These are phyloP conservation scores for Notodonta dromedarius DNA, from an alignment of 2,888 invertebrate genomes.

Conservation along the genomic window DNA sequence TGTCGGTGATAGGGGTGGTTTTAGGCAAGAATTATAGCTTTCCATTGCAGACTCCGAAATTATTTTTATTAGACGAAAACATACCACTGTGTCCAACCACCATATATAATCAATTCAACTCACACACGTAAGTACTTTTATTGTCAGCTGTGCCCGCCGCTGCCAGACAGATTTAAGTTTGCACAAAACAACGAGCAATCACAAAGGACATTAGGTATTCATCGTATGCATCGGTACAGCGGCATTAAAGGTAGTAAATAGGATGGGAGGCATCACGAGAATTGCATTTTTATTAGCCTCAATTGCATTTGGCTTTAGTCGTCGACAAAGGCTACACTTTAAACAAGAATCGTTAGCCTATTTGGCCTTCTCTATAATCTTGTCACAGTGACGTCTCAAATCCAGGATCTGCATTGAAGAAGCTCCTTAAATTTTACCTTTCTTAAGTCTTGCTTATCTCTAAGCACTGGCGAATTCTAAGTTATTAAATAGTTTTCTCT, in stretches of 20 bases:
- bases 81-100: slow-evolving; percentile 14
- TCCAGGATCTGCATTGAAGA: too few species aligned
- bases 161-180: slow-evolving; percentile 43
- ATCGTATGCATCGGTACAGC: slow-evolving; percentile 65
- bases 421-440: too few species aligned
- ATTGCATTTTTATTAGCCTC: slow-evolving; percentile 74
- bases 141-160: slow-evolving; percentile 13
- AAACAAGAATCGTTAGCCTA: not conserved
- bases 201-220: slow-evolving; percentile 71
- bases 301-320: slow-evolving; percentile 53
- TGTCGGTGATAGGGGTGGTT: too few species aligned
- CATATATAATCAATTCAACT: slow-evolving; percentile 18
- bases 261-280: slow-evolving; percentile 64
- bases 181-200: slow-evolving; percentile 54
- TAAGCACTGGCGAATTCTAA: too few species aligned
- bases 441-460: too few species aligned
- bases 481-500: too few species aligned
- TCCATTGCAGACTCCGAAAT: not conserved
- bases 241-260: slow-evolving; percentile 66
- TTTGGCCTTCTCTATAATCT: not conserved
- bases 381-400: too few species aligned
- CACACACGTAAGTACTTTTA: slow-evolving; percentile 22
- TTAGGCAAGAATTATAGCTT: too few species aligned
- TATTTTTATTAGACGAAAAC: not conserved
- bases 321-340: slow-evolving; percentile 12